phyloP scores from a whole-genome alignment of 2,888 invertebrate genomes.

The Nycteola revayana region DNA sequence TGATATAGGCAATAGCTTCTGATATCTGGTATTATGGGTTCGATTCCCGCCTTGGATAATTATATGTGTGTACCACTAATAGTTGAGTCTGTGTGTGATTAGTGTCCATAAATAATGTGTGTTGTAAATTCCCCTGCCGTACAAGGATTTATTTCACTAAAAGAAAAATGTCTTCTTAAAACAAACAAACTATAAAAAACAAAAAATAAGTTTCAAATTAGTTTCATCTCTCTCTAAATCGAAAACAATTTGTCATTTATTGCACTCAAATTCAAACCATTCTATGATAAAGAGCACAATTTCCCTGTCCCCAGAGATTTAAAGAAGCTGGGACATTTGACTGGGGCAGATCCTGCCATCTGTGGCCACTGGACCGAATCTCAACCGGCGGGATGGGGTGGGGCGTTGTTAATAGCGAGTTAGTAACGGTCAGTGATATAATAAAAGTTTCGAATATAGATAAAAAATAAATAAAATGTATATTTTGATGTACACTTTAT shows the following conservation, averaged over 20 bases:
- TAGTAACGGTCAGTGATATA: too few species aligned
- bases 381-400: constrained; percentile 25
- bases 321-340: constrained; percentile 22
- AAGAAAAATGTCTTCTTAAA: neutral
- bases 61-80: too few species aligned
- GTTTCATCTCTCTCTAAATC: neutral
- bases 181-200: neutral
- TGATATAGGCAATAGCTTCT: neutral
- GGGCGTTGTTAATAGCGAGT: constrained; percentile 13
- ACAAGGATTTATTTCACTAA: too few species aligned
- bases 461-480: too few species aligned
- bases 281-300: constrained; percentile 9
- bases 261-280: neutral
- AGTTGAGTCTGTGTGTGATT: too few species aligned
- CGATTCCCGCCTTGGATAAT: too few species aligned
- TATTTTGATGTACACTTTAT: too few species aligned
- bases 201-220: neutral
- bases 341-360: constrained; percentile 19
- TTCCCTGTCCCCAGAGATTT: constrained; percentile 18
- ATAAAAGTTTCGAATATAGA: too few species aligned
- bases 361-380: constrained; percentile 19
- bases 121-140: too few species aligned
- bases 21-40: too few species aligned
- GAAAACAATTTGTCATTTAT: neutral
- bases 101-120: too few species aligned